Conservation (phyloP, 2,797 vertebrate genomes). For the Chelon labrosus region DNA sequence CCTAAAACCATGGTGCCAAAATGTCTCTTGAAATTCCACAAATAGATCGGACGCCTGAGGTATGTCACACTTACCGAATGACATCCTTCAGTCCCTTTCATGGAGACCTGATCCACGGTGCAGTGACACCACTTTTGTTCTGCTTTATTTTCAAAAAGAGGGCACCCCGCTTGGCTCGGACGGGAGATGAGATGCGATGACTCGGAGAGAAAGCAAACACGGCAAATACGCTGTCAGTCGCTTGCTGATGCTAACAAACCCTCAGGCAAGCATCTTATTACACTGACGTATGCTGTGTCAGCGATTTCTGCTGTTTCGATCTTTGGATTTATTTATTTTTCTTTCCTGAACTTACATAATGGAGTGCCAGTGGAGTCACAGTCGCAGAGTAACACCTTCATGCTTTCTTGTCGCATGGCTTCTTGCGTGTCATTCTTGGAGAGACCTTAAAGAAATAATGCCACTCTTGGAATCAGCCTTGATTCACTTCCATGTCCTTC, state of each 20-base stretch:
- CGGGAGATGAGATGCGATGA: slow-evolving; percentile 10
- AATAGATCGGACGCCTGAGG: no score
- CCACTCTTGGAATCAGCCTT: background rate
- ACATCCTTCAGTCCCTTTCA: no score
- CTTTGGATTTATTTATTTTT: background rate
- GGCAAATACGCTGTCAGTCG: slow-evolving; percentile 34
- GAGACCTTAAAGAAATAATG: background rate
- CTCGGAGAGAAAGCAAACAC: slow-evolving; percentile 34
- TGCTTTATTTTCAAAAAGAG: slow-evolving; percentile 20
- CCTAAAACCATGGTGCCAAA: background rate
- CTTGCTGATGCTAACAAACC: slow-evolving; percentile 40
- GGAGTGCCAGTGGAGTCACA: slow-evolving; percentile 3
- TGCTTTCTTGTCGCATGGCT: background rate
- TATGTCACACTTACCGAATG: no score
- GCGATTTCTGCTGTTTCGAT: slow-evolving; percentile 20
- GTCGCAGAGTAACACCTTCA: background rate
- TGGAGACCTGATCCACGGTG: no score
- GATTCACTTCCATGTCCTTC: background rate
- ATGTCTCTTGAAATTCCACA: background rate
- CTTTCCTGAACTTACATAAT: slow-evolving; percentile 12
- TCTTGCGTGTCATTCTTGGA: background rate
- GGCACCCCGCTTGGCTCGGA: slow-evolving; percentile 11
- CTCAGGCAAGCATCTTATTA: slow-evolving; percentile 41
- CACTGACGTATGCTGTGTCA: slow-evolving; percentile 33
- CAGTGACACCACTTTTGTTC: no score